phyloP scores from a whole-genome alignment of 1,140 invertebrate species.

The Dufourea novaeangliae region DNA sequence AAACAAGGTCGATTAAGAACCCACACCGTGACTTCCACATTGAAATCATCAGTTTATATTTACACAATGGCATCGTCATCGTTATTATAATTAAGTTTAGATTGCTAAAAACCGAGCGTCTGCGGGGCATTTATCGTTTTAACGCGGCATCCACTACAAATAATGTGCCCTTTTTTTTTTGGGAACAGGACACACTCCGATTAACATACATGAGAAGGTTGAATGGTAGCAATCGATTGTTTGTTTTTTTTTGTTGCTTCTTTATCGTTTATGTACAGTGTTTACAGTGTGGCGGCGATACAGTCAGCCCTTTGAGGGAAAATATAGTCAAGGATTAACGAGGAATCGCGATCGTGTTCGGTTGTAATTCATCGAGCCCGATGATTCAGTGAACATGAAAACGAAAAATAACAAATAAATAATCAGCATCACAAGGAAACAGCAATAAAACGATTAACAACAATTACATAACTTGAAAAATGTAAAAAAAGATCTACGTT shows the following conservation, averaged over 20 bases:
- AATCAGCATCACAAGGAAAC: too few relatives aligned
- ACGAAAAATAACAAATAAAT: not conserved
- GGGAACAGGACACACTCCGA: slow-evolving; percentile 45
- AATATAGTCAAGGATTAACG: slow-evolving; percentile 25
- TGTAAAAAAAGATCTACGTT: too few relatives aligned
- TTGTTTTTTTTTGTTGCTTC: slow-evolving; percentile 12
- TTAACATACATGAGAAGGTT: slow-evolving; percentile 61
- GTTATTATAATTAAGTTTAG: slow-evolving; percentile 54
- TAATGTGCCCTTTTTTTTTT: slow-evolving; percentile 22
- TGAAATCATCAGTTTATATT: slow-evolving; percentile 80
- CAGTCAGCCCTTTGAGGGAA: slow-evolving; percentile 42
- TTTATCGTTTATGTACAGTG: slow-evolving; percentile 61
- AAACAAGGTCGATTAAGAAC: slow-evolving; percentile 72
- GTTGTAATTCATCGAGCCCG: slow-evolving; percentile 27
- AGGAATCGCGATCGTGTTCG: slow-evolving; percentile 5
- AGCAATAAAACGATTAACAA: not conserved
- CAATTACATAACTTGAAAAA: not conserved
- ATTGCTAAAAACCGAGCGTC: slow-evolving; percentile 52
- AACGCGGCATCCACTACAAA: slow-evolving; percentile 41
- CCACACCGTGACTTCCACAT: slow-evolving; percentile 75
- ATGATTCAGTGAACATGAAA: not conserved
- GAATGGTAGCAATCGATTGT: slow-evolving; percentile 39
- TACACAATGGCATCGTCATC: slow-evolving; percentile 69
- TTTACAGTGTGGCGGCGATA: slow-evolving; percentile 58
- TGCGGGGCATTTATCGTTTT: not conserved